phyloP scores from a whole-genome alignment of 2,888 invertebrate species.

The Dryadula phaetusa region DNA sequence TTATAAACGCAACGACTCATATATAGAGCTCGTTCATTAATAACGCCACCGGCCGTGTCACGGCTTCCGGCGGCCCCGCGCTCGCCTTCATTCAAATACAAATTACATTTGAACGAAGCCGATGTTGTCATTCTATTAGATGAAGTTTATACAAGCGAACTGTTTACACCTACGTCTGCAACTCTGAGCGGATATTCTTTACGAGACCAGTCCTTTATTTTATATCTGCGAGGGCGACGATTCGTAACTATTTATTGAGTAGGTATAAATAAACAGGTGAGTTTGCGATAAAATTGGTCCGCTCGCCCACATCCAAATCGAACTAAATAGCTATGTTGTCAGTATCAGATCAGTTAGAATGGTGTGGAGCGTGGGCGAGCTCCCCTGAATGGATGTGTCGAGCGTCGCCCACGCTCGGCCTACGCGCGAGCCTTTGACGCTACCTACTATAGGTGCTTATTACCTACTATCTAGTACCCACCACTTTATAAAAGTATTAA shows the following conservation, averaged over 20 bases:
- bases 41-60: slow-evolving; percentile 73
- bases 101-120: slow-evolving; percentile 71
- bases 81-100: slow-evolving; percentile 69
- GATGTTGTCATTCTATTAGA: slow-evolving; percentile 56
- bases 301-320: slow-evolving; percentile 46
- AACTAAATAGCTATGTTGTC: slow-evolving; percentile 60
- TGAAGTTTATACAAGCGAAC: slow-evolving; percentile 52
- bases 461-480: slow-evolving; percentile 12
- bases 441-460: slow-evolving; percentile 46
- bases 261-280: slow-evolving; percentile 37
- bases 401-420: slow-evolving; percentile 61
- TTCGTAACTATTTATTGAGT: slow-evolving; percentile 17
- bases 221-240: slow-evolving; percentile 13
- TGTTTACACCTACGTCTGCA: slow-evolving; percentile 34
- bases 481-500: not conserved
- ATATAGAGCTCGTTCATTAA: slow-evolving; percentile 73
- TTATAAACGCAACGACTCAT: slow-evolving; percentile 56
- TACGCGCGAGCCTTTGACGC: slow-evolving; percentile 44
- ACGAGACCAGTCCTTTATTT: not conserved
- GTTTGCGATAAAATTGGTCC: slow-evolving; percentile 37
- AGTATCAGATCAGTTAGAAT: slow-evolving; percentile 64
- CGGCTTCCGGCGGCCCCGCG: slow-evolving; percentile 72
- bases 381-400: slow-evolving; percentile 73
- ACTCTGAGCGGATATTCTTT: not conserved
- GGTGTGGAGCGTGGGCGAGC: slow-evolving; percentile 61